Conservation (phyloP, 37 sponge, comb jelly and placozoan species). For the Cliona cf. orientalis region DNA sequence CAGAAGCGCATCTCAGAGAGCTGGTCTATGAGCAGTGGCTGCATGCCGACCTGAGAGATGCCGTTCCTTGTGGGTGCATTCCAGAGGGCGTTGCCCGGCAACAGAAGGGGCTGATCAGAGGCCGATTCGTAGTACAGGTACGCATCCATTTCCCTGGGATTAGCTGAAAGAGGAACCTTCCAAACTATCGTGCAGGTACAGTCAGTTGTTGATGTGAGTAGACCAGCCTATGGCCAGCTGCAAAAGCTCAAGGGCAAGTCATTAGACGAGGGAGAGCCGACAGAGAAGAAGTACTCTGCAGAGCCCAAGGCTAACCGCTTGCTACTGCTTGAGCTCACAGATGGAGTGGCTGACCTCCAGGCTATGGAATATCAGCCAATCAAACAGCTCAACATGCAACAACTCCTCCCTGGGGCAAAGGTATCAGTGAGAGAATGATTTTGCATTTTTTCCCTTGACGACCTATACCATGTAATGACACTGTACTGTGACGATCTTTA, state of each 20-base stretch:
- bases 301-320: slow-evolving; percentile 42
- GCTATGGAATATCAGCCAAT: slow-evolving; percentile 53
- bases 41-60: slow-evolving; percentile 53
- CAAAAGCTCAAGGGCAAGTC: slow-evolving; percentile 65
- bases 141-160: not conserved
- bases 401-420: slow-evolving; percentile 36
- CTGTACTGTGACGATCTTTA: not conserved
- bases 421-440: too few relatives aligned
- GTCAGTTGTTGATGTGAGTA: slow-evolving; percentile 67
- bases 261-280: slow-evolving; percentile 10
- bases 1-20: slow-evolving; percentile 19
- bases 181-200: slow-evolving; percentile 59
- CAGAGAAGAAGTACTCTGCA: slow-evolving; percentile 10
- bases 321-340: slow-evolving; percentile 23
- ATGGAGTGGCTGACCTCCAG: slow-evolving; percentile 21
- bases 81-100: slow-evolving; percentile 23
- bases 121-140: slow-evolving; percentile 41
- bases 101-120: slow-evolving; percentile 3
- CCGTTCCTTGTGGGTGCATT: not conserved
- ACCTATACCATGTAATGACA: not conserved
- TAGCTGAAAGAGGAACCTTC: too few relatives aligned
- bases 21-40: slow-evolving; percentile 69
- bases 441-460: too few relatives aligned
- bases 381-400: slow-evolving; percentile 1
- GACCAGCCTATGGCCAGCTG: slow-evolving; percentile 61